These are phyloP conservation scores for Panulirus ornatus DNA, from an alignment of 1,140 invertebrate genomes.

Conservation along the genomic window DNA sequence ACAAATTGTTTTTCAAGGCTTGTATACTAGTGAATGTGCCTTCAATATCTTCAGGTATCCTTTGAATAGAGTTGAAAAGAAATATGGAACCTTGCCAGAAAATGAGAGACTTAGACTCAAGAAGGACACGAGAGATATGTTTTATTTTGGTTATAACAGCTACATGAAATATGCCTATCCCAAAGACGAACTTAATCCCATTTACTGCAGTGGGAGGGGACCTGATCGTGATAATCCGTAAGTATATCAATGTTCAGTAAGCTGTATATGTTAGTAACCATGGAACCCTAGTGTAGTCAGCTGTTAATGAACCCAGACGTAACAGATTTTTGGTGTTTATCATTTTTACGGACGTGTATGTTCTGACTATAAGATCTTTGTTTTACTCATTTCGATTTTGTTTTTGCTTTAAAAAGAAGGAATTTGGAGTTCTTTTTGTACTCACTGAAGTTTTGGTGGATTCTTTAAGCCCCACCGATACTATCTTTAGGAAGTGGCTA, in stretches of 20 bases:
- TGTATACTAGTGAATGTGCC: constrained; percentile 29
- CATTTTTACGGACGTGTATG: no score
- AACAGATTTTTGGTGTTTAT: no score
- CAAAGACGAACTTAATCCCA: constrained; percentile 96
- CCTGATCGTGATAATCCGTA: constrained; percentile 76
- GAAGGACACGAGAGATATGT: constrained; percentile 92
- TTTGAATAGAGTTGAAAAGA: constrained; percentile 56
- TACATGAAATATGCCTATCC: constrained; percentile 97
- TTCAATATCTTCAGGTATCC: constrained; percentile 72
- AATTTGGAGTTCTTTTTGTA: no score
- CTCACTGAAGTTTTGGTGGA: no score
- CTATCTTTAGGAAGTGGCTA: no score
- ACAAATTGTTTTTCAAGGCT: neutral
- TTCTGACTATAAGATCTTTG: no score
- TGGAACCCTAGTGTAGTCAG: no score
- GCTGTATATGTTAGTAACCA: no score
- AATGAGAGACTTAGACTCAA: constrained; percentile 77
- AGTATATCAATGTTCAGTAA: constrained; percentile 28
- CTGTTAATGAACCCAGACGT: no score
- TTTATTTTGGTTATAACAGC: constrained; percentile 97
- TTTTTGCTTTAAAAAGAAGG: no score
- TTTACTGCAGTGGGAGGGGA: constrained; percentile 92
- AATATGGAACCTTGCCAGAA: constrained; percentile 76
- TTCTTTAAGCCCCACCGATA: no score
- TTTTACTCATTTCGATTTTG: no score